phyloP scores from a whole-genome alignment of 2,797 vertebrate genomes.

The Tolypeutes matacus region DNA sequence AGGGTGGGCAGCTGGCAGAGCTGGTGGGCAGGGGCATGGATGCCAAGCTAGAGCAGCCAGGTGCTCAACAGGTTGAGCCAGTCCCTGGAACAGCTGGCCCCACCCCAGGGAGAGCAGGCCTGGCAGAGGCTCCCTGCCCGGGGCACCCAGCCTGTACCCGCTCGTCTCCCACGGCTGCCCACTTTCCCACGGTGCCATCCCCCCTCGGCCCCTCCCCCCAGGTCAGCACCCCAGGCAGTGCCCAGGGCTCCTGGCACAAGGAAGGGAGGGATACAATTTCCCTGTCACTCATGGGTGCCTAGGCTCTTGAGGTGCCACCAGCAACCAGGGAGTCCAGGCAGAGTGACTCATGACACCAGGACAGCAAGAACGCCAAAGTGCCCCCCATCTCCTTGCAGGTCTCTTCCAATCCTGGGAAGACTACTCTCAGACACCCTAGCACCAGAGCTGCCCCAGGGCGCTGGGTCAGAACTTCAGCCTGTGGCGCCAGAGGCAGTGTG shows the following conservation, averaged over 20 bases:
- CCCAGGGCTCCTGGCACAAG: slow-evolving; percentile 53
- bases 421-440: slow-evolving; percentile 49
- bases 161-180: slow-evolving; percentile 80
- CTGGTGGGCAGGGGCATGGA: slow-evolving; percentile 75
- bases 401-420: slow-evolving; percentile 50
- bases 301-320: slow-evolving; percentile 21
- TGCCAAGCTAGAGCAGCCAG: slow-evolving; percentile 75
- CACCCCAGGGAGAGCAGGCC: slow-evolving; percentile 80
- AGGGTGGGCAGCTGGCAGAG: slow-evolving; percentile 70
- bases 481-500: slow-evolving; percentile 41
- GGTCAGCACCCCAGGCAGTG: slow-evolving; percentile 68
- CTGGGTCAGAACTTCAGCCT: slow-evolving; percentile 45
- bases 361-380: slow-evolving; percentile 4
- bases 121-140: slow-evolving; percentile 85
- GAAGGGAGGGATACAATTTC: slow-evolving; percentile 65
- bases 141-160: slow-evolving; percentile 79
- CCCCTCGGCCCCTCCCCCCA: slow-evolving; percentile 16
- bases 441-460: not conserved
- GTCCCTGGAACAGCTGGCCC: slow-evolving; percentile 77
- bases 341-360: not conserved
- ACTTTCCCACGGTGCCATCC: slow-evolving; percentile 83
- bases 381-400: slow-evolving; percentile 2
- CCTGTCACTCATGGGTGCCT: slow-evolving; percentile 38
- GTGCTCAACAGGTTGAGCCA: slow-evolving; percentile 83
- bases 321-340: not conserved